Conservation (phyloP, 2,113 vertebrate species). For the Salvelinus namaycush region DNA sequence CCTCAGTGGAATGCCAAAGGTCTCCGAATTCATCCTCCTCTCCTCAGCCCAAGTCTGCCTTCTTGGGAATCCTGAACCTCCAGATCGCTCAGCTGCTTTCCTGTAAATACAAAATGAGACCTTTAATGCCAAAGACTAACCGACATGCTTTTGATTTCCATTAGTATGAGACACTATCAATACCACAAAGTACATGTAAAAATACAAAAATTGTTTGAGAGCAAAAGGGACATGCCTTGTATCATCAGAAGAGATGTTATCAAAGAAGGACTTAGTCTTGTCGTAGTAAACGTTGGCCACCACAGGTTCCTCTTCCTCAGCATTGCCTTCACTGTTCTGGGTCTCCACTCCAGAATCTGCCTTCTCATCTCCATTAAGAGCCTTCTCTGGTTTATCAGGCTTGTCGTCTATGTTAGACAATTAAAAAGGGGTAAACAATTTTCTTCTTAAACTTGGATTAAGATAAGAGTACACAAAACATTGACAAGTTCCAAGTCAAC, state of each 20-base stretch:
- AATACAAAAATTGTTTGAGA: not conserved
- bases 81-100: slow-evolving; percentile 36
- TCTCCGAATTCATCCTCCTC: slow-evolving; percentile 92
- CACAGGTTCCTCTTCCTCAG: slow-evolving; percentile 86
- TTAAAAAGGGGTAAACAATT: no score
- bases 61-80: slow-evolving; percentile 27
- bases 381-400: slow-evolving; percentile 87
- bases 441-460: no score
- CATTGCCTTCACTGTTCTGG: slow-evolving; percentile 86
- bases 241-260: slow-evolving; percentile 96
- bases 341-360: slow-evolving; percentile 83
- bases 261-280: slow-evolving; percentile 98
- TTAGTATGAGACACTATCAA: not conserved
- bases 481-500: no score
- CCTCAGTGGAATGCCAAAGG: slow-evolving; percentile 92
- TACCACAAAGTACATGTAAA: not conserved
- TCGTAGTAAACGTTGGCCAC: slow-evolving; percentile 92
- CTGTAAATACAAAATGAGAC: slow-evolving; percentile 7
- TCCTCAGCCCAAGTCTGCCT: slow-evolving; percentile 97
- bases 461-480: no score
- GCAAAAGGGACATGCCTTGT: slow-evolving; percentile 74
- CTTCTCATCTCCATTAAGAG: slow-evolving; percentile 91
- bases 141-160: not conserved
- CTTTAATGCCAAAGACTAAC: not conserved
- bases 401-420: slow-evolving; percentile 79